These are phyloP conservation scores for Megalonaias nervosa DNA, from an alignment of 1,140 invertebrate genomes.

Conservation along the genomic window DNA sequence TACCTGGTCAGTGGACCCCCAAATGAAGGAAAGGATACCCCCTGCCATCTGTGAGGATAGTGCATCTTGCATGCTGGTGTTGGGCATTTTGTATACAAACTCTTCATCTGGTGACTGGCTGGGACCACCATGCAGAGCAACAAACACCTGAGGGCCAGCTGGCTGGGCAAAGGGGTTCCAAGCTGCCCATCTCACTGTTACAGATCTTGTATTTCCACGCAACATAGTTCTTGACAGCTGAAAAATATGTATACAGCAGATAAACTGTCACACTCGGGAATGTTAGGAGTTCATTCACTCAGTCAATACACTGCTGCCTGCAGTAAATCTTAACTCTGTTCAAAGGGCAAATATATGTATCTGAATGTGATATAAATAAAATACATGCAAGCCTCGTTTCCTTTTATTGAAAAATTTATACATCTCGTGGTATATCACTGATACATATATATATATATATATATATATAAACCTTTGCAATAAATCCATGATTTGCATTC, in stretches of 20 bases:
- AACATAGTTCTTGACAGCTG: constrained; percentile 51
- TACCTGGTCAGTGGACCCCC: constrained; percentile 48
- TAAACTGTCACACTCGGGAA: too few species aligned
- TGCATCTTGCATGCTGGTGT: constrained; percentile 64
- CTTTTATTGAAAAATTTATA: too few species aligned
- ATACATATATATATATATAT: too few species aligned
- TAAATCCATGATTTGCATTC: too few species aligned
- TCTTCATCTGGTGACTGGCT: constrained; percentile 60
- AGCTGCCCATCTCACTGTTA: constrained; percentile 65
- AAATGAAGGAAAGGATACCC: constrained; percentile 61
- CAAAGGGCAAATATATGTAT: too few species aligned
- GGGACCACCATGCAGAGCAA: constrained; percentile 60
- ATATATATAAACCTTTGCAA: too few species aligned
- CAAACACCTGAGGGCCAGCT: constrained; percentile 42
- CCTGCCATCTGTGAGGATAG: constrained; percentile 46
- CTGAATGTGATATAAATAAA: too few species aligned
- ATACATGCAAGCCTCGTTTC: too few species aligned
- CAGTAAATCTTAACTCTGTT: too few species aligned
- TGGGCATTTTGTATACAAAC: constrained; percentile 62
- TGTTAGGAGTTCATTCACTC: too few species aligned
- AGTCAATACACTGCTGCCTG: too few species aligned
- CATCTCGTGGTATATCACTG: too few species aligned
- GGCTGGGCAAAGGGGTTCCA: constrained; percentile 65
- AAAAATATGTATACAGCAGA: not conserved
- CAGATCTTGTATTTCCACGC: constrained; percentile 53